A percentile compares a stretch with the other conserved stretches of the same genome.
These are phyloP conservation scores for Ramazzottius varieornatus DNA, from an alignment of 2,888 invertebrate species.

Conservation along the genomic window DNA sequence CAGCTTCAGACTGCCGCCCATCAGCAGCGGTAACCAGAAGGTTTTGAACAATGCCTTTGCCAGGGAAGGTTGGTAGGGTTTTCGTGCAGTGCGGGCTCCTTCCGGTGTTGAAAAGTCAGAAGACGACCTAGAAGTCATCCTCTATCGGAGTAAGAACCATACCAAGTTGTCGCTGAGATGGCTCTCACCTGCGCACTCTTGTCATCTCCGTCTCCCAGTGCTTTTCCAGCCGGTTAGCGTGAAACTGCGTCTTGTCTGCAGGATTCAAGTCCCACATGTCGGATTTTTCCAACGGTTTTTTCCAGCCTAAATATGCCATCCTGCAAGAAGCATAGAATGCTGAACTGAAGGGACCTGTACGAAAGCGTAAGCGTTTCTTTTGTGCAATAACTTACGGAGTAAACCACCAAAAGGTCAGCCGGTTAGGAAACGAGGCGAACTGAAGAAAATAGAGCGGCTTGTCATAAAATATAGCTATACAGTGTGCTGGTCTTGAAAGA, in stretches of 20 bases:
- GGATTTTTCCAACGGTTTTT: slow-evolving; percentile 15
- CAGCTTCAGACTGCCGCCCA: slow-evolving; percentile 54
- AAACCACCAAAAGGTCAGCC: too few species aligned
- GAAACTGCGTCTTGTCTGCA: slow-evolving; percentile 14
- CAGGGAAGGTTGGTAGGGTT: not conserved
- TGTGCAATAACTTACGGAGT: too few species aligned
- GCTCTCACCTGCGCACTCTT: not conserved
- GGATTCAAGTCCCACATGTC: slow-evolving; percentile 21
- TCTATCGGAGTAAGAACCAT: too few species aligned
- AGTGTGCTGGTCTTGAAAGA: too few species aligned
- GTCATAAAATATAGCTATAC: too few species aligned
- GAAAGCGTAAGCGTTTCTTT: too few species aligned
- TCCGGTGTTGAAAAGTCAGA: not conserved
- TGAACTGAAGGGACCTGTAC: too few species aligned
- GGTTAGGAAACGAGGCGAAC: too few species aligned
- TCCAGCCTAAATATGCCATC: slow-evolving; percentile 18
- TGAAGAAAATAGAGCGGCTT: too few species aligned
- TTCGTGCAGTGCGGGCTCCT: not conserved
- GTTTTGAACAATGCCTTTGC: not conserved
- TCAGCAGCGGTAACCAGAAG: slow-evolving; percentile 48
- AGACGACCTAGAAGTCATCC: too few species aligned
- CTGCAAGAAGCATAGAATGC: too few species aligned
- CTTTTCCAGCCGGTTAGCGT: slow-evolving; percentile 14
- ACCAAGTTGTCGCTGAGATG: too few species aligned
- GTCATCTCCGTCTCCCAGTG: slow-evolving; percentile 14